phyloP scores from a whole-genome alignment of 2,888 invertebrate species.

The Folsomia candida region DNA sequence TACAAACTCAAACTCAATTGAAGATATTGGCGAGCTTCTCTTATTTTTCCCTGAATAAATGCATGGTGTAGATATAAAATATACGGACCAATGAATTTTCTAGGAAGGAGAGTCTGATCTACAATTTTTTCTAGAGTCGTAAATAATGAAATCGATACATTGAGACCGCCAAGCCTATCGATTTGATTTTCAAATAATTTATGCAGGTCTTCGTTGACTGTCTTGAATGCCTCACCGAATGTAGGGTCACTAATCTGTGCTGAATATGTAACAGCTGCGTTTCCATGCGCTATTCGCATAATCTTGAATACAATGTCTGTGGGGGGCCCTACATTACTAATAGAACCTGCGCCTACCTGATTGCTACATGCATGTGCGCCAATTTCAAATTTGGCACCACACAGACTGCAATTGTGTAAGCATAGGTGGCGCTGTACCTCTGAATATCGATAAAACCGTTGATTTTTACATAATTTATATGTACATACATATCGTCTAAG shows the following conservation, averaged over 20 bases:
- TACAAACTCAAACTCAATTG: background rate
- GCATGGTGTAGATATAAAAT: background rate
- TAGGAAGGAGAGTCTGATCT: background rate
- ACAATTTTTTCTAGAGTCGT: background rate
- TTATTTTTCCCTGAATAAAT: background rate
- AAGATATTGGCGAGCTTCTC: background rate
- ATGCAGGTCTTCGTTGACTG: background rate
- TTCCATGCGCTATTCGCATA: background rate
- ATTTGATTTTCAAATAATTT: background rate
- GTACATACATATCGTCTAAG: background rate
- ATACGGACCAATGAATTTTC: background rate
- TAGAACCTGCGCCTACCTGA: background rate
- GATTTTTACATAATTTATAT: background rate
- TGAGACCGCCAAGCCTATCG: background rate
- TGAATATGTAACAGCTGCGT: background rate
- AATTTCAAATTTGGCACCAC: background rate
- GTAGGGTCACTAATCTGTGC: background rate
- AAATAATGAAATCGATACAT: background rate
- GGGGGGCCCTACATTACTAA: too few species aligned
- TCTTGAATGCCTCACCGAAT: background rate
- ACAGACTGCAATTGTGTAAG: background rate
- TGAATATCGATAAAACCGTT: background rate
- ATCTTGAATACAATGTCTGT: too few species aligned
- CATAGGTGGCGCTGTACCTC: background rate
- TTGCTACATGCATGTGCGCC: too few species aligned